phyloP scores from a whole-genome alignment of 2,113 vertebrate genomes.

The Aphyosemion australe region DNA sequence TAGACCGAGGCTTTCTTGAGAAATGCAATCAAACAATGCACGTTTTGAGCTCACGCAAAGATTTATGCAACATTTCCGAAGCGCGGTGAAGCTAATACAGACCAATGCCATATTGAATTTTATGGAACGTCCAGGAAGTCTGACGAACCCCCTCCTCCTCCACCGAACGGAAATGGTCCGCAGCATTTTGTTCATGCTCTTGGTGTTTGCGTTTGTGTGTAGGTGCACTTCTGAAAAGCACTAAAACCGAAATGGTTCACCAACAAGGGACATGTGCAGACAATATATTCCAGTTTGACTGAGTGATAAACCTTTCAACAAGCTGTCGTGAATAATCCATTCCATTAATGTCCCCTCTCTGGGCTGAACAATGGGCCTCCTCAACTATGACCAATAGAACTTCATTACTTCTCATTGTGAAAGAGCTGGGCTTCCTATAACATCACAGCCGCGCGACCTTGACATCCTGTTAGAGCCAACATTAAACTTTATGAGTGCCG shows the following conservation, averaged over 20 bases:
- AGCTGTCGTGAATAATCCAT: constrained; percentile 66
- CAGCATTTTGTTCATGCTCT: constrained; percentile 10
- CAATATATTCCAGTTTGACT: constrained; percentile 56
- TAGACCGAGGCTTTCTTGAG: not conserved
- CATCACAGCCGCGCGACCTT: constrained; percentile 68
- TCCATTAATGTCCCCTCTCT: constrained; percentile 60
- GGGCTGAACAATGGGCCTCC: constrained; percentile 52
- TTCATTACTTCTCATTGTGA: constrained; percentile 64
- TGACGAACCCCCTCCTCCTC: not conserved
- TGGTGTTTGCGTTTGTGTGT: constrained; percentile 1
- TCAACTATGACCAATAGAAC: constrained; percentile 67
- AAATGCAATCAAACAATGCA: not conserved
- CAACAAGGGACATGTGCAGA: constrained; percentile 40
- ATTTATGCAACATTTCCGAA: constrained; percentile 23
- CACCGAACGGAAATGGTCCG: not conserved
- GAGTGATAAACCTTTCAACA: constrained; percentile 71
- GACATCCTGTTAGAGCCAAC: constrained; percentile 72
- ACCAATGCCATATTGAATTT: constrained; percentile 7
- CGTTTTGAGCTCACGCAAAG: not conserved
- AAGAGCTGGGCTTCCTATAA: constrained; percentile 53
- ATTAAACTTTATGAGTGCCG: constrained; percentile 70
- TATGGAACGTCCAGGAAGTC: constrained; percentile 28
- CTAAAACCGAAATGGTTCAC: constrained; percentile 31
- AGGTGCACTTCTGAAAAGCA: not conserved
- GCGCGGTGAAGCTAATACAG: constrained; percentile 6